Conservation (phyloP, 2,113 vertebrate genomes). For the Gasterosteus nipponicus region DNA sequence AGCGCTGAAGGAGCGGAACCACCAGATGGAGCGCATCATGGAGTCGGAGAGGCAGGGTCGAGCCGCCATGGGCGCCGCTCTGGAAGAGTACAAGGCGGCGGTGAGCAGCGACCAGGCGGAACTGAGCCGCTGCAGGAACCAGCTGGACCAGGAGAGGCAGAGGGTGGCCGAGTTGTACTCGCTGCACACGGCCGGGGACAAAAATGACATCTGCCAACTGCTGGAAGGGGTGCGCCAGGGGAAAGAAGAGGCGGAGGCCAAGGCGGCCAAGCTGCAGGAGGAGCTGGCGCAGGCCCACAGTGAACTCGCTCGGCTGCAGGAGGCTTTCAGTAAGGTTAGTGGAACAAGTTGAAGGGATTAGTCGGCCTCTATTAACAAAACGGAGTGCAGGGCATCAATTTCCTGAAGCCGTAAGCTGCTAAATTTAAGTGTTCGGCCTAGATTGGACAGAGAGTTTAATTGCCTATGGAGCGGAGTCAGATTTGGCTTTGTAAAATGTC, state of each 20-base stretch:
- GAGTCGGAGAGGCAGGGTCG: conserved; percentile 91
- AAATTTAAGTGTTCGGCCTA: conserved; percentile 34
- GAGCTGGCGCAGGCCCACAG: conserved; percentile 87
- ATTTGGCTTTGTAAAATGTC: not conserved
- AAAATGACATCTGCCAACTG: conserved; percentile 91
- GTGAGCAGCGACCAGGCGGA: conserved; percentile 89
- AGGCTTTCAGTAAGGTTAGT: conserved; percentile 89
- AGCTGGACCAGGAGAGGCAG: conserved; percentile 93
- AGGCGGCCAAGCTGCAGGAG: conserved; percentile 87
- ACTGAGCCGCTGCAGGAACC: conserved; percentile 87
- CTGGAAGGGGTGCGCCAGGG: conserved; percentile 89
- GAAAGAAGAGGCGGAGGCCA: conserved; percentile 91
- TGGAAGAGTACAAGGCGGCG: conserved; percentile 89
- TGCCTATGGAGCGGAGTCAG: not conserved
- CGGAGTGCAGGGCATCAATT: not conserved
- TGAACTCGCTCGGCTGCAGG: conserved; percentile 87
- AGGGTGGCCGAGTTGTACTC: conserved; percentile 91
- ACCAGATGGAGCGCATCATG: conserved; percentile 91
- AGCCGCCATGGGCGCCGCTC: conserved; percentile 79
- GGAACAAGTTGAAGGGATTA: not conserved
- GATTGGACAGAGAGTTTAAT: conserved; percentile 12
- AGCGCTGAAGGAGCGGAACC: conserved; percentile 91
- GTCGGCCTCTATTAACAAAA: not conserved
- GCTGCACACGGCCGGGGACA: conserved; percentile 90
- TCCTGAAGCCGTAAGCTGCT: not conserved